Base-by-base conservation (phyloP, 1,140 invertebrate genomes). In the Trachymyrmex cornetzi region DNA sequence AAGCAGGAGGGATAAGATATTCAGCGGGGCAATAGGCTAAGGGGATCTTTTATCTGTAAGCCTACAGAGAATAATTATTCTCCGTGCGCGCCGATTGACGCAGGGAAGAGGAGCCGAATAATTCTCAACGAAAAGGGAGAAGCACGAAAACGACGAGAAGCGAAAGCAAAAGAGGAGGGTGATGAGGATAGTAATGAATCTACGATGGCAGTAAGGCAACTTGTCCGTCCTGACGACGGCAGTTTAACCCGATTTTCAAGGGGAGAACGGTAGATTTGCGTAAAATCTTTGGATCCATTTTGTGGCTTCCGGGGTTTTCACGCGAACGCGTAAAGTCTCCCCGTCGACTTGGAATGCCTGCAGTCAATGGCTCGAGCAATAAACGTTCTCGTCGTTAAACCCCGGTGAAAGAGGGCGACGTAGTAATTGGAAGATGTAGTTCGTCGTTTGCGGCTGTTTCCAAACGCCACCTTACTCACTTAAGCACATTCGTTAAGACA, bases 41-140 rank as follows among this genome's bases (percentile, higher is more conserved):
- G 69, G 69, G 88, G 91, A 89, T 92, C 92, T 93, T 94, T 94
- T 94, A 94, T 94, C 94, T 90, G 91, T 87, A 88, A 92, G 91
- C 91, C 91, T 92, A 93, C 91, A 90, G 92, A 85, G 91, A 92
- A 94, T 94, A 94, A 94, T 95, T 94, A 94, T 94, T 93, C 92
- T 92, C 92, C 88, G 74, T 74, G 89, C 91, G 88, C 84, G 89
- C 87, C 89, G 86, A 92, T 86, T 84, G 91, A 64, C 57, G 85
- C 74, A 80, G 79, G 90, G 55, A 81, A 22, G 72, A 72, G 75
- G 38, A 30, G 27, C 55, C 75, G 92, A 93, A 94, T 94, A 94
- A 93, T 92, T 93, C 92, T 50, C 44, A 30, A 16, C 80, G 86
- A 81, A 88, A 34, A 48, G 88, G 85, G 69, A 87, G 72, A 59